phyloP scores from a whole-genome alignment of 2,797 vertebrate species.

The Darevskia nairensis region DNA sequence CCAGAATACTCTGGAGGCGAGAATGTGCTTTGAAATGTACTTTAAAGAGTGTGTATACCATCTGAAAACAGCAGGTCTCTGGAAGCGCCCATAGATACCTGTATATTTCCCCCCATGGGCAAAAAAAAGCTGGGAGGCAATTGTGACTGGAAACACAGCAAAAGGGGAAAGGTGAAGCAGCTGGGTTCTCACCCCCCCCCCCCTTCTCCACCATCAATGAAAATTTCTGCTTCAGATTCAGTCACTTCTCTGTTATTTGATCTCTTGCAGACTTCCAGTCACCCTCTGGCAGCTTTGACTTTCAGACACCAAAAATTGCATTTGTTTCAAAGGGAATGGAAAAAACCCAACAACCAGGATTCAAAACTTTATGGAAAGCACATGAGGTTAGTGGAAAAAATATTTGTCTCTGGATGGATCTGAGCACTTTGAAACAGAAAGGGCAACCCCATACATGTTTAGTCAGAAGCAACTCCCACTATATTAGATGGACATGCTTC shows the following conservation, averaged over 20 bases:
- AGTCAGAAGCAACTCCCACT: not conserved
- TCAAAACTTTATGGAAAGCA: slow-evolving; percentile 8
- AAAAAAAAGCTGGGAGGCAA: not conserved
- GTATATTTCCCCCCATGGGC: not conserved
- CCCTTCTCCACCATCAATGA: not conserved
- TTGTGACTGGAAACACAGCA: not conserved
- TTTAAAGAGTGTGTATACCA: too few relatives aligned
- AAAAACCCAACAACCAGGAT: slow-evolving; percentile 1
- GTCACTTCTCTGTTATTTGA: slow-evolving; percentile 16
- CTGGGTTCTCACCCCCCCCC: too few relatives aligned
- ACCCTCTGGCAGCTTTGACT: not conserved
- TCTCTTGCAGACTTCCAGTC: slow-evolving; percentile 20
- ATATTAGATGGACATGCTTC: not conserved
- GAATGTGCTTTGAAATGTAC: too few relatives aligned
- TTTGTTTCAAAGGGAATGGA: slow-evolving; percentile 26
- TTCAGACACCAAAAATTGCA: not conserved
- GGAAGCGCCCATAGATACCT: too few relatives aligned
- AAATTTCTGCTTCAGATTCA: not conserved
- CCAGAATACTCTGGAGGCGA: too few relatives aligned
- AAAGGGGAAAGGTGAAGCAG: not conserved
- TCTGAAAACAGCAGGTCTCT: too few relatives aligned
- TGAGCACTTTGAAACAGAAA: not conserved
- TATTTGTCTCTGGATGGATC: not conserved
- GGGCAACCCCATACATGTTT: not conserved
- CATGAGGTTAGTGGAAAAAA: not conserved